Evolutionary conservation across 2,888 invertebrate genomes (phyloP), one percentile per base, ranked within the genome.

Genomic region (Polymixis flavicincta): DNA sequence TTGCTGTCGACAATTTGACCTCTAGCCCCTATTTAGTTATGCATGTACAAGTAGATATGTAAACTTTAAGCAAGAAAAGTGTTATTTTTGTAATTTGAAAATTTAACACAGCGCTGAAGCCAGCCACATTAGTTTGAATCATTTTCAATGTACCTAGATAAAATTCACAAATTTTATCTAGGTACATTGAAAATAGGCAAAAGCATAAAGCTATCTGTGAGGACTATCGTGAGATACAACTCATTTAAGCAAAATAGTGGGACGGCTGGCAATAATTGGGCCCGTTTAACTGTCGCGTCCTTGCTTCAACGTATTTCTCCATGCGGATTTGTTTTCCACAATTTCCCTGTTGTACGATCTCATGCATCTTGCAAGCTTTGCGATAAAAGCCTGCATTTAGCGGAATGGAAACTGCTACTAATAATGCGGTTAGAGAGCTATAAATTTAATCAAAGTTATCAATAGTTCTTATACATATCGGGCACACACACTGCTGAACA

Each of bases 241-340:
- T 92, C 92, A 91, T 92, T 93, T 93, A 93, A 87, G 90, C 90
- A 92, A 92, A 93, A 92, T 92, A 92, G 91, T 91, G 88, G 89
- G 87, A 89, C 84, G 88, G 87, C 89, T 85, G 85, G 92, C 92
- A 92, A 93, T 95, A 94, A 94, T 92, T 89, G 90, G 83, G 85
- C 79, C 84, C 92, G 92, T 92, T 94, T 93, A 92, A 91, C 91
- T 90, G 85, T 85, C 89, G 86, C 87, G 88, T 89, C 90, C 87
- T 80, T 81, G 80, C 83, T 86, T 87, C 88, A 84, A 89, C 90
- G 89, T 91, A 92, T 92, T 91, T 90, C 90, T 85, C 76, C 85
- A 85, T 85, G 83, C 74, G 85, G 89, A 91, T 88, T 90, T 89
- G 85, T 89, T 91, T 92, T 90, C 89, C 89, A 89, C 89, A 89